Conservation (phyloP, 2,113 vertebrate genomes). For the Piaya cayana region DNA sequence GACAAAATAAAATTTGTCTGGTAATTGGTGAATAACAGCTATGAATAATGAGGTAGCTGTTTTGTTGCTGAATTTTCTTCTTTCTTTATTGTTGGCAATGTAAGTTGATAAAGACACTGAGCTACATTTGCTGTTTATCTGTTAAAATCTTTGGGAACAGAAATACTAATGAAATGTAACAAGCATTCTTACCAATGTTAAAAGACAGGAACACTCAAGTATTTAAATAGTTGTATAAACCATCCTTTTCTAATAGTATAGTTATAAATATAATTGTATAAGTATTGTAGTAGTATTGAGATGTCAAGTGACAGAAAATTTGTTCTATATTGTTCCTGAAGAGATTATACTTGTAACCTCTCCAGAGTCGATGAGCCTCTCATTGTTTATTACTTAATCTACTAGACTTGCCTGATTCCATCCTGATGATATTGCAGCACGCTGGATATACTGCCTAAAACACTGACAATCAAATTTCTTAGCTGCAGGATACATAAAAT, state of each 20-base stretch:
- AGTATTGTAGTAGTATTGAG: not conserved
- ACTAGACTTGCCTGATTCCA: not conserved
- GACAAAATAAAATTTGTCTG: constrained; percentile 28
- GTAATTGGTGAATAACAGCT: constrained; percentile 19
- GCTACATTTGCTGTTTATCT: not conserved
- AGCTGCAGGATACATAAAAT: not conserved
- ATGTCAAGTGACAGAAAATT: not conserved
- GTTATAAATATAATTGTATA: not conserved
- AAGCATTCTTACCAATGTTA: not conserved
- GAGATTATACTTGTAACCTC: not conserved
- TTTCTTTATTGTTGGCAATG: not conserved
- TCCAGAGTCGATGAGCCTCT: not conserved
- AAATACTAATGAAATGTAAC: not conserved
- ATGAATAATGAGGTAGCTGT: constrained; percentile 7
- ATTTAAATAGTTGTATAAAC: not conserved
- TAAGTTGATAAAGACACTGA: not conserved
- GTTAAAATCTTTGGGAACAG: not conserved
- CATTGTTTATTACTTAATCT: not conserved
- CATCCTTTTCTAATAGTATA: not conserved
- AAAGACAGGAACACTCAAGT: not conserved
- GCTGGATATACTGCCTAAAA: not conserved
- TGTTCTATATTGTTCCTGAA: not conserved
- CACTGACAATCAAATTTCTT: not conserved
- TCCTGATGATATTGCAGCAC: not conserved
- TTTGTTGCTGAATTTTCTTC: not conserved